Percentiles rank a stretch among this genome's conserved stretches.
These are phyloP conservation scores for Charina bottae DNA, from an alignment of 2,113 vertebrate genomes.

Conservation along the genomic window DNA sequence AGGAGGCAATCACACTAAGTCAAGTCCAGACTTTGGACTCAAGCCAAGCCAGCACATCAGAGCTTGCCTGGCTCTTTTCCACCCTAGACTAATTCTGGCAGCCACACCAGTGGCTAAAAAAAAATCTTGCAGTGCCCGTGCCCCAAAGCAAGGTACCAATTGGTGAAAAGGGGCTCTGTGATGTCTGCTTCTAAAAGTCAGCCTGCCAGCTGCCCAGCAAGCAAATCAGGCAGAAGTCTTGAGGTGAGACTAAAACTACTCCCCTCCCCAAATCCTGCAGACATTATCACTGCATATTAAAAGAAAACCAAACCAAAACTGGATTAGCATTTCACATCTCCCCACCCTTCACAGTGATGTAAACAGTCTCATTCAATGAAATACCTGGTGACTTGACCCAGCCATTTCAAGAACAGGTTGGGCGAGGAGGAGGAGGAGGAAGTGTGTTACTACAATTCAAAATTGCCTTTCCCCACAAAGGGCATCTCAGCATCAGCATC, in stretches of 20 bases:
- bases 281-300: background rate
- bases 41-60: background rate
- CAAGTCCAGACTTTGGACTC: background rate
- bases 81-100: background rate
- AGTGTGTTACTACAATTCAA: background rate
- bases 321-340: background rate
- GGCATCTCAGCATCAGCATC: background rate
- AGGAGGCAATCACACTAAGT: slow-evolving; percentile 55
- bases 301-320: background rate
- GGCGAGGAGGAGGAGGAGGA: background rate
- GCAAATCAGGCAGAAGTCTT: background rate
- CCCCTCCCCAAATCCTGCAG: background rate
- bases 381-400: background rate
- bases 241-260: background rate
- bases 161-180: background rate
- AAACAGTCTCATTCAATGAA: background rate
- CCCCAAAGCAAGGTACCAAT: background rate
- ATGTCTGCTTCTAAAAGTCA: background rate
- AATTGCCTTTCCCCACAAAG: background rate
- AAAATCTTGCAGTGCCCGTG: background rate
- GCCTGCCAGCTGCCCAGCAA: background rate
- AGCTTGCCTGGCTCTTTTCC: rapidly evolving
- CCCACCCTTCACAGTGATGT: background rate
- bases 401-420: background rate
- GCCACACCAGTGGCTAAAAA: background rate